Conservation (phyloP, 2,113 vertebrate species). For the Dasypus novemcinctus region DNA sequence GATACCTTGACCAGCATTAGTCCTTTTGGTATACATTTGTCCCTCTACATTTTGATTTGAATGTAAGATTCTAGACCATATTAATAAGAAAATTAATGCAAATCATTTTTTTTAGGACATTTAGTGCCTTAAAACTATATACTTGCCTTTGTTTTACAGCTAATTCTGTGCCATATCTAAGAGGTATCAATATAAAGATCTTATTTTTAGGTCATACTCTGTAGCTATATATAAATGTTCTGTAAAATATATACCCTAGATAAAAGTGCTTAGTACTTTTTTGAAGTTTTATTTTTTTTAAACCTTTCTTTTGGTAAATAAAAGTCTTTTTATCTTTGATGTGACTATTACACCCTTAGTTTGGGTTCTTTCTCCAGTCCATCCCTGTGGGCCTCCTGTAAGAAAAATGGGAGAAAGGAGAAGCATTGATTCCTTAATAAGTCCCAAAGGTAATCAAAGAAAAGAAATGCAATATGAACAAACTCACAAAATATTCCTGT, state of each 20-base stretch:
- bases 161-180: slow-evolving; percentile 27
- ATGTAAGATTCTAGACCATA: neutral
- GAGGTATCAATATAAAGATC: slow-evolving; percentile 62
- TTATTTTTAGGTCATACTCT: slow-evolving; percentile 64
- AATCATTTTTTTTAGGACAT: neutral
- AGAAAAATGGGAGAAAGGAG: slow-evolving; percentile 42
- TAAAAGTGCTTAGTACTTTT: slow-evolving; percentile 79
- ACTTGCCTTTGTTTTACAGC: slow-evolving; percentile 47
- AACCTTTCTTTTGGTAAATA: slow-evolving; percentile 73
- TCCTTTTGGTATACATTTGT: neutral
- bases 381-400: slow-evolving; percentile 71
- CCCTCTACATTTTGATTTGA: neutral
- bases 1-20: neutral
- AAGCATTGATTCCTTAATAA: slow-evolving; percentile 86
- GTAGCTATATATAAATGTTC: slow-evolving; percentile 66
- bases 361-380: slow-evolving; percentile 76
- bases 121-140: neutral
- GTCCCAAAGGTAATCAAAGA: slow-evolving; percentile 85
- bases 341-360: slow-evolving; percentile 81
- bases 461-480: slow-evolving; percentile 86
- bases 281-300: slow-evolving; percentile 80
- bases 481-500: slow-evolving; percentile 86
- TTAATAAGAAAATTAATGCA: neutral
- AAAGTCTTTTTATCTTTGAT: slow-evolving; percentile 85
- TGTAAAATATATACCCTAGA: slow-evolving; percentile 73